phyloP scores from a whole-genome alignment of 2,888 invertebrate species.

The Mythimna albipuncta region DNA sequence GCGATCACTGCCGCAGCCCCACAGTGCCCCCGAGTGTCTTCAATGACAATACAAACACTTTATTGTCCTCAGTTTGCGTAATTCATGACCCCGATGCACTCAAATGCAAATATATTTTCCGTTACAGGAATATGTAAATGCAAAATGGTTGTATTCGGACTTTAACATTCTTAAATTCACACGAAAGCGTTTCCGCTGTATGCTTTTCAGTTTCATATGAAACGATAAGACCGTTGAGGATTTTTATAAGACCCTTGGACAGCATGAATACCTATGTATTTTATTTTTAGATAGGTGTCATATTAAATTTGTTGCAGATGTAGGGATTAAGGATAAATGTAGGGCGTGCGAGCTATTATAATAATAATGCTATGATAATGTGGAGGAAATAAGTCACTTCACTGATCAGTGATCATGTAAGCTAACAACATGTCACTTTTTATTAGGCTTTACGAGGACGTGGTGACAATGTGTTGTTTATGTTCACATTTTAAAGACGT shows the following conservation, averaged over 20 bases:
- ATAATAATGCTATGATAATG: no score
- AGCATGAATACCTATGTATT: slow-evolving; percentile 1
- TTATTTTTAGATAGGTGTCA: neutral
- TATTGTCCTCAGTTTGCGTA: slow-evolving; percentile 71
- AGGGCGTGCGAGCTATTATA: slow-evolving; percentile 19
- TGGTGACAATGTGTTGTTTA: neutral
- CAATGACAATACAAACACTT: slow-evolving; percentile 79
- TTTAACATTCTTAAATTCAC: slow-evolving; percentile 28
- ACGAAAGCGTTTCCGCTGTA: slow-evolving; percentile 18
- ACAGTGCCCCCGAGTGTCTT: slow-evolving; percentile 80
- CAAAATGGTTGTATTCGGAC: slow-evolving; percentile 30
- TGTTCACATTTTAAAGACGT: neutral
- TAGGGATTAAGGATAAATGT: slow-evolving; percentile 18
- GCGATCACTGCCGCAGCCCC: slow-evolving; percentile 79
- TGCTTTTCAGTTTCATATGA: slow-evolving; percentile 39
- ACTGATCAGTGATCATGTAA: slow-evolving; percentile 18
- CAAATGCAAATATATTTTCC: slow-evolving; percentile 47
- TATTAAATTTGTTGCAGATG: slow-evolving; percentile 13
- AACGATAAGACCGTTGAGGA: slow-evolving; percentile 34
- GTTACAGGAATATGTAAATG: slow-evolving; percentile 38
- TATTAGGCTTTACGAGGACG: slow-evolving; percentile 1
- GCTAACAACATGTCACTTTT: slow-evolving; percentile 21
- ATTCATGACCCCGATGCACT: slow-evolving; percentile 67
- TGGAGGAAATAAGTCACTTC: slow-evolving; percentile 26
- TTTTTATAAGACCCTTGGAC: slow-evolving; percentile 23